Evolutionary conservation across 2,797 vertebrate genomes (phyloP).

Genomic region (Remorina albescens): DNA sequence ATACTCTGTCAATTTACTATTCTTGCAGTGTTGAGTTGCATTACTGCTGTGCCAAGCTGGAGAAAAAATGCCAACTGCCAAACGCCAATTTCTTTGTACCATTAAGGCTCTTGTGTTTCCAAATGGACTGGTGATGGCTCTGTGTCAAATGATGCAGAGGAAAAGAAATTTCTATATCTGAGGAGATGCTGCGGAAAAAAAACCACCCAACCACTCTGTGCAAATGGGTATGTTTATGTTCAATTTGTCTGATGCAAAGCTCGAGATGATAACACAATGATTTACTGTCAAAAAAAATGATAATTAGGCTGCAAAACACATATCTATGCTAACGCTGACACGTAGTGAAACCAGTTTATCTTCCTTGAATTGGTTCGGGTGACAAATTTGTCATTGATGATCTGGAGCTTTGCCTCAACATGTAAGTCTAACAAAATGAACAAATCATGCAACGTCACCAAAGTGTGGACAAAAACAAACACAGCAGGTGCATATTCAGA

Average conservation of each 20-base stretch:
- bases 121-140: constrained; percentile 5
- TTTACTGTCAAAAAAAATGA: constrained; percentile 9
- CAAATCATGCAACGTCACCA: neutral
- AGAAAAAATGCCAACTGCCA: neutral
- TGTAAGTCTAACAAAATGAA: neutral
- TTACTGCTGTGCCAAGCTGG: neutral
- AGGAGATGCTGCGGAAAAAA: constrained; percentile 12
- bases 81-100: neutral
- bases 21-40: neutral
- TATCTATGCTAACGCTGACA: constrained; percentile 6
- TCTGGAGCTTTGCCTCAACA: neutral
- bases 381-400: constrained; percentile 2
- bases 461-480: neutral
- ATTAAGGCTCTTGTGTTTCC: neutral
- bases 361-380: neutral
- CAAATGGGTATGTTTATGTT: constrained; percentile 27
- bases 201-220: constrained; percentile 20
- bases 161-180: constrained; percentile 13
- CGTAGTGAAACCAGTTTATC: neutral
- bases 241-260: constrained; percentile 22
- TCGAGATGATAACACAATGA: constrained; percentile 13
- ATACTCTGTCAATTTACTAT: constrained; percentile 8
- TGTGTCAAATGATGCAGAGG: constrained; percentile 21
- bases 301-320: neutral
- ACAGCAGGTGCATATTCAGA: neutral